Conservation (phyloP, 2,888 invertebrate genomes). For the Hydropsyche betteni region DNA sequence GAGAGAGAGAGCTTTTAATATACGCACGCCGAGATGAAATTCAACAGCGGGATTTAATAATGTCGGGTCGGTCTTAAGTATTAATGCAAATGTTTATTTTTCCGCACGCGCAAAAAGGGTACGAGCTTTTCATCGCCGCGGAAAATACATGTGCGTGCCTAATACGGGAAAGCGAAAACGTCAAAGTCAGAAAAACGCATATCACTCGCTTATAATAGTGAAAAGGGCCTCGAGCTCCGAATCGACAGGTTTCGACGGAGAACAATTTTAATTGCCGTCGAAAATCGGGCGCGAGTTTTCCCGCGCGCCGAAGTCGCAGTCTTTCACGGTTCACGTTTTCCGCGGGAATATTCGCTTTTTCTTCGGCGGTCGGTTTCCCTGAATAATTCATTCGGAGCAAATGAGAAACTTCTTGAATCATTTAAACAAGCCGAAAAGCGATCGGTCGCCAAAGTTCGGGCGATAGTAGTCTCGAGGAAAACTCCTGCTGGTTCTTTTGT, state of each 20-base stretch:
- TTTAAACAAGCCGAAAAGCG: constrained; percentile 37
- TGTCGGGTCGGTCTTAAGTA: constrained; percentile 29
- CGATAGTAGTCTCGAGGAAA: constrained; percentile 13
- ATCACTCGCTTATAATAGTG: too few species aligned
- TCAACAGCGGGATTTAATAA: constrained; percentile 29
- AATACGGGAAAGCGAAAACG: neutral
- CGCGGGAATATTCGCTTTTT: too few species aligned
- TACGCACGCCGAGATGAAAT: constrained; percentile 10
- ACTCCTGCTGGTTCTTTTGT: neutral
- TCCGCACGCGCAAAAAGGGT: constrained; percentile 23
- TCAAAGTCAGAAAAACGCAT: constrained; percentile 12
- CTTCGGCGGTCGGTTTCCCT: constrained; percentile 18
- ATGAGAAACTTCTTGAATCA: constrained; percentile 38
- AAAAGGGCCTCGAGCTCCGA: too few species aligned
- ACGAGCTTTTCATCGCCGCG: neutral
- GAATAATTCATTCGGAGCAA: constrained; percentile 34
- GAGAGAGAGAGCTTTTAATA: constrained; percentile 8
- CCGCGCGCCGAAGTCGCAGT: neutral
- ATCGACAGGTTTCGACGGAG: constrained; percentile 1
- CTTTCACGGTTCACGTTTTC: neutral
- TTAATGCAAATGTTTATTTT: constrained; percentile 32
- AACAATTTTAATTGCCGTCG: constrained; percentile 29
- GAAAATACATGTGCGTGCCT: neutral
- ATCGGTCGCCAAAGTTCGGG: constrained; percentile 24
- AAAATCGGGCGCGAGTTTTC: constrained; percentile 9